These are phyloP conservation scores for Rhingia campestris DNA, from an alignment of 2,888 invertebrate species.

Conservation along the genomic window DNA sequence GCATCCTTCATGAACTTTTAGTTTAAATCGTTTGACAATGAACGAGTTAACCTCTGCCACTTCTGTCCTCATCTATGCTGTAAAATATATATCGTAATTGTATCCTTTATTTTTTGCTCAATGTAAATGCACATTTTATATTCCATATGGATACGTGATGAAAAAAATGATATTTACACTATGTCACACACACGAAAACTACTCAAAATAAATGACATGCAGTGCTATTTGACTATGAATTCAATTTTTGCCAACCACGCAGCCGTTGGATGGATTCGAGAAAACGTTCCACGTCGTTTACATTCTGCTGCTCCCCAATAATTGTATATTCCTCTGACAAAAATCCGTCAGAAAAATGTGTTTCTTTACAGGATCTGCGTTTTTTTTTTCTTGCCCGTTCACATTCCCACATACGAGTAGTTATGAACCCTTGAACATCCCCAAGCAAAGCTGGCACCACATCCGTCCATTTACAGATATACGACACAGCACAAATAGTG, in stretches of 20 bases:
- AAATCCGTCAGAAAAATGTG: constrained; percentile 62
- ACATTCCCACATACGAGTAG: constrained; percentile 18
- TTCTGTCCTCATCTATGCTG: too few relatives aligned
- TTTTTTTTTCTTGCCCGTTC: constrained; percentile 5
- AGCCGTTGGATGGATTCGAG: neutral
- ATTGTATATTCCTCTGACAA: constrained; percentile 50
- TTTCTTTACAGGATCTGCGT: constrained; percentile 5
- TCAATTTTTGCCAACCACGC: constrained; percentile 33
- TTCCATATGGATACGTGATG: neutral
- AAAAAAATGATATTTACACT: constrained; percentile 10
- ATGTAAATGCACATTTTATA: neutral
- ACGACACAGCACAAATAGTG: constrained; percentile 49
- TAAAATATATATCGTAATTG: too few relatives aligned
- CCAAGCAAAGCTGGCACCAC: constrained; percentile 7
- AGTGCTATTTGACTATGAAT: constrained; percentile 40
- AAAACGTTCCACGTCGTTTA: neutral
- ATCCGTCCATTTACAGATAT: constrained; percentile 35
- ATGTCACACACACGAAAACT: constrained; percentile 18
- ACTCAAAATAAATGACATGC: constrained; percentile 23
- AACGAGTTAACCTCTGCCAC: too few relatives aligned
- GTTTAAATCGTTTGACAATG: too few relatives aligned
- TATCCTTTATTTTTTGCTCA: too few relatives aligned
- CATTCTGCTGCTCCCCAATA: neutral
- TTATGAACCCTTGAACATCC: constrained; percentile 40
- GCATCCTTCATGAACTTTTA: too few relatives aligned